These are phyloP conservation scores for Polyommatus icarus DNA, from an alignment of 2,888 invertebrate genomes.

Conservation along the genomic window DNA sequence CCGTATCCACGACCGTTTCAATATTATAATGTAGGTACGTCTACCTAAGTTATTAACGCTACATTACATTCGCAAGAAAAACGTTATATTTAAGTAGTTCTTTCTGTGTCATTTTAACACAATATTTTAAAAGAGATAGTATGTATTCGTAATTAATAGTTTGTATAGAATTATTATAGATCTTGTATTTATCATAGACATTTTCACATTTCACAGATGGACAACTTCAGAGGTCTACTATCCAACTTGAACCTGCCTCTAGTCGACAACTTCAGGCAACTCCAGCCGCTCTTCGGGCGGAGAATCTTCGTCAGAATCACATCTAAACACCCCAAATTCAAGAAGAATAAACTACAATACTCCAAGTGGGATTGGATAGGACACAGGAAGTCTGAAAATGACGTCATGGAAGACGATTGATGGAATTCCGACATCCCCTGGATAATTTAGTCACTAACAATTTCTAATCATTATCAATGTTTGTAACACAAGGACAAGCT, in stretches of 20 bases:
- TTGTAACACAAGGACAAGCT: not conserved
- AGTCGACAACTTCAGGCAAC: slow-evolving; percentile 85
- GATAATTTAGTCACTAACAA: slow-evolving; percentile 4
- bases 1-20: too few relatives aligned
- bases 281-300: slow-evolving; percentile 85
- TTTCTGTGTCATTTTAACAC: too few relatives aligned
- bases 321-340: slow-evolving; percentile 78
- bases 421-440: slow-evolving; percentile 19
- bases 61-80: too few relatives aligned
- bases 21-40: too few relatives aligned
- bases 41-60: too few relatives aligned
- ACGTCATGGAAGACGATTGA: slow-evolving; percentile 71
- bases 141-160: too few relatives aligned
- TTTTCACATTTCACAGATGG: slow-evolving; percentile 71
- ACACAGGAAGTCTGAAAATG: slow-evolving; percentile 74
- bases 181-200: not conserved
- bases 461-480: not conserved
- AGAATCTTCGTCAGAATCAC: slow-evolving; percentile 84
- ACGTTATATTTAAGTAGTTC: too few relatives aligned
- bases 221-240: slow-evolving; percentile 83
- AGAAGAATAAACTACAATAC: slow-evolving; percentile 80
- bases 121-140: too few relatives aligned
- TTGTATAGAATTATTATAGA: too few relatives aligned
- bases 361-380: slow-evolving; percentile 84
- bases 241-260: slow-evolving; percentile 82